Percentiles rank a stretch among this genome's conserved stretches.
Conservation (phyloP, 2,888 invertebrate genomes). For the Latrodectus elegans region DNA sequence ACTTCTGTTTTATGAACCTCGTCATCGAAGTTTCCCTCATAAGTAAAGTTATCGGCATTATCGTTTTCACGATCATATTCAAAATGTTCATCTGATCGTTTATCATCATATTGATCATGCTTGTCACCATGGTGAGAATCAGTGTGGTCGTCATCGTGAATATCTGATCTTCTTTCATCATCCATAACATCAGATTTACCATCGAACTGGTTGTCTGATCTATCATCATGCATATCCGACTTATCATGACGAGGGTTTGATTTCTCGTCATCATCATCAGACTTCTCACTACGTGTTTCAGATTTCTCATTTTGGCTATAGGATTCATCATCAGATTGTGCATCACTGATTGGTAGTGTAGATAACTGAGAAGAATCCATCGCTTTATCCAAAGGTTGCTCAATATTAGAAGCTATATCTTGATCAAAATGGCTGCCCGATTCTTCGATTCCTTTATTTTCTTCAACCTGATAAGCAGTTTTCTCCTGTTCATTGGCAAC, state of each 20-base stretch:
- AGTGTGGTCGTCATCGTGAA: conserved; percentile 32
- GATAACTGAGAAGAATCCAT: neutral
- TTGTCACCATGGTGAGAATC: conserved; percentile 35
- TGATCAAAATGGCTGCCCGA: neutral
- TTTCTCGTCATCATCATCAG: conserved; percentile 29
- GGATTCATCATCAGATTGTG: conserved; percentile 43
- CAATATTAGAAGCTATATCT: neutral
- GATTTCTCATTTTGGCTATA: conserved; percentile 58
- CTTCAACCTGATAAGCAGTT: neutral
- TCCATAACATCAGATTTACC: conserved; percentile 23
- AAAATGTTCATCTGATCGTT: conserved; percentile 5
- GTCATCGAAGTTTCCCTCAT: conserved; percentile 1
- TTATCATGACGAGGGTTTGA: conserved; percentile 4
- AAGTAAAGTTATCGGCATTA: neutral
- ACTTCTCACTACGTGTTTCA: conserved; percentile 58
- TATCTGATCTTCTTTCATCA: conserved; percentile 23
- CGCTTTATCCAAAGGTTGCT: conserved; percentile 5
- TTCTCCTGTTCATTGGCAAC: neutral
- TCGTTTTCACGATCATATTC: conserved; percentile 3
- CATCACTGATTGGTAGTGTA: conserved; percentile 10
- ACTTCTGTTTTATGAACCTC: conserved; percentile 26
- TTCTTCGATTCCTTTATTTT: neutral
- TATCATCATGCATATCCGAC: conserved; percentile 33
- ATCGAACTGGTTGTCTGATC: conserved; percentile 49
- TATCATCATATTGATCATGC: conserved; percentile 15